Percentiles rank a stretch among this genome's conserved stretches.
Conservation (phyloP, 2,888 invertebrate genomes). For the Noctua comes region DNA sequence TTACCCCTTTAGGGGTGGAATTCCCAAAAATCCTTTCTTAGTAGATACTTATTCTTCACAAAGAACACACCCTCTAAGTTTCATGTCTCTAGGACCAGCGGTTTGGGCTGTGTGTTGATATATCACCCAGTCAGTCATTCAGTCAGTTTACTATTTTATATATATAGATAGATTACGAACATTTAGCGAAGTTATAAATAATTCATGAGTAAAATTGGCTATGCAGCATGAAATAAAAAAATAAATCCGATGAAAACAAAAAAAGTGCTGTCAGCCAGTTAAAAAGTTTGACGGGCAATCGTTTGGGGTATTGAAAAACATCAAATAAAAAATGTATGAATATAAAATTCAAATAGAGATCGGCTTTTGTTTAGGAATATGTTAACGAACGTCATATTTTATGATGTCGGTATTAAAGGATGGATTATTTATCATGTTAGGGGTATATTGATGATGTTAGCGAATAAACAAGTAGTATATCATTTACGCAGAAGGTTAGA, state of each 20-base stretch:
- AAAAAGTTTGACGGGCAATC: conserved; percentile 42
- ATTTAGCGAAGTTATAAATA: not conserved
- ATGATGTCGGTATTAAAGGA: conserved; percentile 18
- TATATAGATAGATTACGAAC: too few species aligned
- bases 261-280: conserved; percentile 20
- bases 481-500: too few species aligned
- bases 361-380: conserved; percentile 43
- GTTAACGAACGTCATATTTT: conserved; percentile 25
- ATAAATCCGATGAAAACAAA: not conserved
- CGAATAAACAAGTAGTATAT: not conserved
- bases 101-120: too few species aligned
- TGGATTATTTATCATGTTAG: conserved; percentile 12
- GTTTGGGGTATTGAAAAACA: conserved; percentile 38
- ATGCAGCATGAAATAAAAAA: conserved; percentile 12
- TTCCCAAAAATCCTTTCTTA: too few species aligned
- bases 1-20: too few species aligned
- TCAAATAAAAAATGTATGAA: conserved; percentile 31
- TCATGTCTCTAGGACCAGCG: too few species aligned
- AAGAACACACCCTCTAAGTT: too few species aligned
- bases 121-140: too few species aligned
- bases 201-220: conserved; percentile 33
- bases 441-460: conserved; percentile 8
- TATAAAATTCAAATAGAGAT: conserved; percentile 33
- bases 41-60: too few species aligned
- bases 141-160: too few species aligned